phyloP scores from a whole-genome alignment of 2,888 invertebrate species.

The Diadegma fenestrale region DNA sequence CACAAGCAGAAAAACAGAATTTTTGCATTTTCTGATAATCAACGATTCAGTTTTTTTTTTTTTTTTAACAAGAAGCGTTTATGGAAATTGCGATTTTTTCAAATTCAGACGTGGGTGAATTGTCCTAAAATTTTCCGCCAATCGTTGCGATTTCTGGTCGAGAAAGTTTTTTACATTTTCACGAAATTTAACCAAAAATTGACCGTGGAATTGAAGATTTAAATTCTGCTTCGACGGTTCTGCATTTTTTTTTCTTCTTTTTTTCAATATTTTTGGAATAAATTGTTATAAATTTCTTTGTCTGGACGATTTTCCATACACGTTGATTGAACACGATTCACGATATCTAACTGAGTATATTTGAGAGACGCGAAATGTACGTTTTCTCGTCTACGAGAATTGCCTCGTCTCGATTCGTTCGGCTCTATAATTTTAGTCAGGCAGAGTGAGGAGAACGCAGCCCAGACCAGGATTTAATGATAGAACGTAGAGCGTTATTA shows the following conservation, averaged over 20 bases:
- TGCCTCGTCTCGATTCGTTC: constrained; percentile 25
- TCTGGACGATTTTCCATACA: not conserved
- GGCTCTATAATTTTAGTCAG: constrained; percentile 49
- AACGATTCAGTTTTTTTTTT: not conserved
- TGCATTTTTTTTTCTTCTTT: not conserved
- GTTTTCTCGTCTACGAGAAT: constrained; percentile 26
- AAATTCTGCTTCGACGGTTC: not conserved
- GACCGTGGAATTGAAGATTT: not conserved
- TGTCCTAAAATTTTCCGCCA: not conserved
- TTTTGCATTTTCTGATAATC: too few relatives aligned
- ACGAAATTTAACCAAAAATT: not conserved
- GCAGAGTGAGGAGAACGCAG: constrained; percentile 8
- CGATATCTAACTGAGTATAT: constrained; percentile 61
- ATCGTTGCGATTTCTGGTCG: not conserved
- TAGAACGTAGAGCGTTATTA: constrained; percentile 52
- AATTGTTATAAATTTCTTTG: not conserved
- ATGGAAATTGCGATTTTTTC: not conserved
- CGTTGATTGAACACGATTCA: constrained; percentile 14
- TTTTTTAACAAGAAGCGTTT: not conserved
- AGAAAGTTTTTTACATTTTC: not conserved
- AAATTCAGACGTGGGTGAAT: too few relatives aligned
- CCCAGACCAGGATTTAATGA: constrained; percentile 45
- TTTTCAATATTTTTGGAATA: not conserved
- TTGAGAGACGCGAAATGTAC: constrained; percentile 22
- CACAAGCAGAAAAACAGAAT: too few relatives aligned